These are phyloP conservation scores for Acleris cristana DNA, from an alignment of 2,888 invertebrate genomes.

Conservation along the genomic window DNA sequence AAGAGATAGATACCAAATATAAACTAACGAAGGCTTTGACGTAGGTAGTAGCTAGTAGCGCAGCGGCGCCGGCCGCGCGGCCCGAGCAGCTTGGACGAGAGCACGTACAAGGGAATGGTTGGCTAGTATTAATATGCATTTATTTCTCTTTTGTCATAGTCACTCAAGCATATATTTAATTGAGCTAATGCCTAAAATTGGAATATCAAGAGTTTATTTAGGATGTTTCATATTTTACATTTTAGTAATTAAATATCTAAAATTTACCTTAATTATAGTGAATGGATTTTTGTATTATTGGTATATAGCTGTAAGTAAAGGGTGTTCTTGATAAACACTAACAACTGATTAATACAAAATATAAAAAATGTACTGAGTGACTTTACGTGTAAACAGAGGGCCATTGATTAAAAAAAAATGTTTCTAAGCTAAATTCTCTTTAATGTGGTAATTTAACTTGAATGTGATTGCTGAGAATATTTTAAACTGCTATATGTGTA, in stretches of 20 bases:
- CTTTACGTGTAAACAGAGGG: slow-evolving; percentile 84
- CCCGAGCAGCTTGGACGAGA: slow-evolving; percentile 80
- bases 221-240: slow-evolving; percentile 84
- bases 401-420: slow-evolving; percentile 78
- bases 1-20: slow-evolving; percentile 76
- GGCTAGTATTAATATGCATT: slow-evolving; percentile 83
- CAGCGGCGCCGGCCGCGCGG: slow-evolving; percentile 45
- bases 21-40: slow-evolving; percentile 78
- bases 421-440: slow-evolving; percentile 82
- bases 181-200: slow-evolving; percentile 84
- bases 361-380: slow-evolving; percentile 82
- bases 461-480: slow-evolving; percentile 82
- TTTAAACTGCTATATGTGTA: slow-evolving; percentile 79
- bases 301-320: slow-evolving; percentile 82
- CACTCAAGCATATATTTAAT: slow-evolving; percentile 82
- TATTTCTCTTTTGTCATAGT: slow-evolving; percentile 82
- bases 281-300: slow-evolving; percentile 84
- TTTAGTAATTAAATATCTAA: slow-evolving; percentile 84
- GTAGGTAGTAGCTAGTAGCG: slow-evolving; percentile 57
- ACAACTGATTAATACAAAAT: slow-evolving; percentile 81
- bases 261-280: slow-evolving; percentile 84
- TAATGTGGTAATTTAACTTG: slow-evolving; percentile 78
- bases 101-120: slow-evolving; percentile 70
- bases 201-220: slow-evolving; percentile 84
- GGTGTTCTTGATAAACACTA: slow-evolving; percentile 81